These are phyloP conservation scores for Lysandra bellargus DNA, from an alignment of 2,888 invertebrate species.

Conservation along the genomic window DNA sequence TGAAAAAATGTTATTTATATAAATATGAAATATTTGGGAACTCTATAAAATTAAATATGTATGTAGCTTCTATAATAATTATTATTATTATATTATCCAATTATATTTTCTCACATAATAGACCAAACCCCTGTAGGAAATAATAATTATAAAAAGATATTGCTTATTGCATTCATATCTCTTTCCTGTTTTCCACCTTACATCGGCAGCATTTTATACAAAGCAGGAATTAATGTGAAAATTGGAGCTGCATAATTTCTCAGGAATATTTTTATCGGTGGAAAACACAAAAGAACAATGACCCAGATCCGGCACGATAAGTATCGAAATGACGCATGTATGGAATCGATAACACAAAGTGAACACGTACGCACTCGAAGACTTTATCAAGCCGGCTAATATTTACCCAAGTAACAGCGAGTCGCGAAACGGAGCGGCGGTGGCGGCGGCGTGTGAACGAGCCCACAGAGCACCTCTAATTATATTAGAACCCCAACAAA, in stretches of 20 bases:
- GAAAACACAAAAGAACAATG: conserved; percentile 75
- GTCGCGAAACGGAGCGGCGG: conserved; percentile 57
- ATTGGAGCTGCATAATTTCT: background rate
- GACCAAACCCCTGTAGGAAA: background rate
- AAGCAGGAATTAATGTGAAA: background rate
- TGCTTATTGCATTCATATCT: background rate
- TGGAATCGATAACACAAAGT: conserved; percentile 76
- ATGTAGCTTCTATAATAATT: too few relatives aligned
- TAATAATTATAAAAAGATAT: background rate
- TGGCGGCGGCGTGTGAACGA: conserved; percentile 57
- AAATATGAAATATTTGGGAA: too few relatives aligned
- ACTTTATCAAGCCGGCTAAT: conserved; percentile 68
- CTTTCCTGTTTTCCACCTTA: conserved; percentile 3
- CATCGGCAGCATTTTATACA: background rate
- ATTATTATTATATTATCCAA: background rate
- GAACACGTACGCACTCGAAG: conserved; percentile 69
- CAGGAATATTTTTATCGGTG: conserved; percentile 43
- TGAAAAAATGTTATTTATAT: background rate
- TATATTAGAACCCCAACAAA: conserved; percentile 59
- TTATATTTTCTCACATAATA: background rate
- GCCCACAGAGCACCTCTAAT: conserved; percentile 51
- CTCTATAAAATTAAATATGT: too few relatives aligned
- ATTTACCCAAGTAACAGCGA: conserved; percentile 71
- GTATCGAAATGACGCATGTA: conserved; percentile 76
- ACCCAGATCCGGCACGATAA: conserved; percentile 78